Base-by-base conservation (phyloP, 1,140 invertebrate species). In the Drosophila auraria region DNA sequence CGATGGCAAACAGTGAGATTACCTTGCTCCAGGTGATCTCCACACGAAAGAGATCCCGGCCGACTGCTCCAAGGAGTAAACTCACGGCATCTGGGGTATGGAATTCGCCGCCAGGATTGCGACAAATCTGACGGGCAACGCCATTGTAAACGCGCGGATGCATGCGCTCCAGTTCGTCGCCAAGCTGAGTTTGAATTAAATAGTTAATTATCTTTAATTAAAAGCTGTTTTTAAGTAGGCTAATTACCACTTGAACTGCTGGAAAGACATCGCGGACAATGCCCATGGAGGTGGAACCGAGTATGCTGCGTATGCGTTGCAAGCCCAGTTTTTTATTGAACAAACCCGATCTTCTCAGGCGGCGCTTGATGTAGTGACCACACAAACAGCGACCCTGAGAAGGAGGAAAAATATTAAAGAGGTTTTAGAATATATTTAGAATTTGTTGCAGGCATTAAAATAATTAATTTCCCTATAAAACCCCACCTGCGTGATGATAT, bases 21-120 rank as follows among this genome's bases (percentile, higher is more conserved):
- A 97, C 94, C 92, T 96, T 95, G 42, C 95, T 94, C 96, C 96
- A 96, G 1, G 94, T 95, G 38, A 96, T 94, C 54, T 95, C 95
- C 8, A 90, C 78, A 20, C 93, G 93, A 49, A 95, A 94, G 6
- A 96, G 92, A 51, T 95, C 94, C 4, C 94, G 93, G 2, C 94
- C 95, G 1, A 96, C 94, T 3, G 94, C 94, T 2, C 94, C 93
- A 3, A 96, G 80, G 0, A 95, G 92, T 30, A 94, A 92, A 9
- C 93, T 93, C 3, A 95, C 93, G 0, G 87, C 86, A 60, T 90
- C 86, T 3, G 84, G 93, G 0, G 94, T 94, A 62, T 94, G 93
- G 42, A 92, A 91, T 17, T 94, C 94, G 6, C 93, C 94, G 2
- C 94, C 94, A 6, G 93, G 93, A 42, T 93, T 91, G 3, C 87